Conservation (phyloP, 2,888 invertebrate species). For the Phymatocera aterrima region DNA sequence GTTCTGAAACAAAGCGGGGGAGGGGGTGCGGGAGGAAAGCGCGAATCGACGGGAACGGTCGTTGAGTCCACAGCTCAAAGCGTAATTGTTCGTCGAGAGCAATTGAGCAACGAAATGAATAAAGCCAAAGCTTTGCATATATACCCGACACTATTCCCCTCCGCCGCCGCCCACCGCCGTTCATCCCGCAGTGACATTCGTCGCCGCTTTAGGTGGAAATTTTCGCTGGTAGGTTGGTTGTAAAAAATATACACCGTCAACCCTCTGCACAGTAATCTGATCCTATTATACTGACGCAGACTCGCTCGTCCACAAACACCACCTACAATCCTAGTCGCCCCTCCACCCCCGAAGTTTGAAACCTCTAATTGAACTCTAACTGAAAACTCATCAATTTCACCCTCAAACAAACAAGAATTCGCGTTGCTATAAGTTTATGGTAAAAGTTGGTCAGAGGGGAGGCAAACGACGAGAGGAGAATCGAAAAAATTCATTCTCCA, state of each 20-base stretch:
- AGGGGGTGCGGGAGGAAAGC: not conserved
- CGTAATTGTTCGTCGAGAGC: conserved; percentile 34
- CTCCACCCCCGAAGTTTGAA: not conserved
- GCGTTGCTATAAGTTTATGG: too few relatives aligned
- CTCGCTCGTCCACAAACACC: not conserved
- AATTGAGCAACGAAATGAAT: conserved; percentile 41
- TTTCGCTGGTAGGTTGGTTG: not conserved
- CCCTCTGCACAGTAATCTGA: not conserved
- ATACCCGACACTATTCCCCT: not conserved
- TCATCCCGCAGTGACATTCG: not conserved
- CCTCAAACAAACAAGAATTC: not conserved
- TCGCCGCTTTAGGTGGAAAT: not conserved
- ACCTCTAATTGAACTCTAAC: conserved; percentile 3
- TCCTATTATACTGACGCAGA: not conserved
- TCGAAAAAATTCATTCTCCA: too few relatives aligned
- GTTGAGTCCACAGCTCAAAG: conserved; percentile 39
- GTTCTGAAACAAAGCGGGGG: not conserved
- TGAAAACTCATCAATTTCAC: conserved; percentile 17
- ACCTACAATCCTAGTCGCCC: not conserved
- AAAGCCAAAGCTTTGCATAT: conserved; percentile 9
- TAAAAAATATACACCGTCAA: not conserved
- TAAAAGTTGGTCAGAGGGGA: too few relatives aligned
- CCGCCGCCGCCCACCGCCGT: not conserved
- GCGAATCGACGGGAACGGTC: not conserved
- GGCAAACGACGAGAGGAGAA: too few relatives aligned